A percentile compares a stretch with the other conserved stretches of the same genome.
These are phyloP conservation scores for Saxicola maurus DNA, from an alignment of 2,797 vertebrate genomes.

Conservation along the genomic window DNA sequence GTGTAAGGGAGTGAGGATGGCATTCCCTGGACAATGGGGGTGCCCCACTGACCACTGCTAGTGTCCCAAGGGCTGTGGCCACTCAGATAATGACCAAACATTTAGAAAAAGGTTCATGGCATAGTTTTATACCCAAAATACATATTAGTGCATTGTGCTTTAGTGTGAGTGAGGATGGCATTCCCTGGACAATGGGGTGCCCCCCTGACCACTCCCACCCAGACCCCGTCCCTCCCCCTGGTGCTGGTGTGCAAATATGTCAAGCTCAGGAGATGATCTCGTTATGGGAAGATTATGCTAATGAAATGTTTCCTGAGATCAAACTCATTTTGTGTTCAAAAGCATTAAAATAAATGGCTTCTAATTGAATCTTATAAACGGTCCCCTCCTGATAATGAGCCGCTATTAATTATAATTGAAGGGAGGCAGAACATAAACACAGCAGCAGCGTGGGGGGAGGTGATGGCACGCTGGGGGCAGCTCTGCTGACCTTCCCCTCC, in stretches of 20 bases:
- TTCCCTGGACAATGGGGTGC: no score
- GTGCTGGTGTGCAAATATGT: background rate
- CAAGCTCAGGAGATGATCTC: constrained; percentile 53
- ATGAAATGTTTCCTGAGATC: constrained; percentile 66
- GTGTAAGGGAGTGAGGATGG: no score
- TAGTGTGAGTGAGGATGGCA: no score
- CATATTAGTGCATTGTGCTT: no score
- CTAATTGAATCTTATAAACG: constrained; percentile 67
- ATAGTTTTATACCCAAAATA: no score
- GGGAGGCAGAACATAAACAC: constrained; percentile 58
- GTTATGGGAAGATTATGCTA: constrained; percentile 63
- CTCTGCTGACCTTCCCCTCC: background rate
- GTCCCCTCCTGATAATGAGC: constrained; percentile 63
- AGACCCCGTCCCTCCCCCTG: background rate
- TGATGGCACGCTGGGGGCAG: background rate
- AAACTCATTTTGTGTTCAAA: constrained; percentile 64
- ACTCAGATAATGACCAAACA: no score
- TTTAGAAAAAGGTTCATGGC: no score
- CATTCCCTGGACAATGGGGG: no score
- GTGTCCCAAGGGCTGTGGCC: no score
- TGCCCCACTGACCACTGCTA: fast-evolving
- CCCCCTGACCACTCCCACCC: background rate
- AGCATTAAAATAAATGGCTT: constrained; percentile 67
- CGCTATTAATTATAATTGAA: constrained; percentile 61
- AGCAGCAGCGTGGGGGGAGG: background rate